Base-by-base conservation (phyloP, 1,140 invertebrate genomes). In the Brachionus manjavacas region DNA sequence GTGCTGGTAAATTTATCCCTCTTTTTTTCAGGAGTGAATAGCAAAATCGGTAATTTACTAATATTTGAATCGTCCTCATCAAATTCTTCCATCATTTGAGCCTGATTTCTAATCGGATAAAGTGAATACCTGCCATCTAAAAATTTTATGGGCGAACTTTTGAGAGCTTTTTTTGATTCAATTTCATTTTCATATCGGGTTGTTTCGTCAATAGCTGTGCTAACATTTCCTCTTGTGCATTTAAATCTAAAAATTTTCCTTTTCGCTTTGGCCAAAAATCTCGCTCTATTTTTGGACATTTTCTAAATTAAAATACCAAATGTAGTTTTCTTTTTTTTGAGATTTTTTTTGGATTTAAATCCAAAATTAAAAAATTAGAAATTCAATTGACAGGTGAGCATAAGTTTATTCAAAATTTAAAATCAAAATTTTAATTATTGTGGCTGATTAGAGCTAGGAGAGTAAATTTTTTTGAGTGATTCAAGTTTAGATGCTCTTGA, bases 391-490 rank as follows among this genome's bases (percentile, higher is more conserved):
- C 43, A 11, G 12, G 3, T 74, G n/a, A 20, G 9, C 41, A 74
- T 41, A 41, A 43, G 16, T 74, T 74, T 41, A 74, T 41, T 41
- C 11, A 43, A 74, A 70, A 66, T 16, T 23, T 16, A 16, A 4
- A 16, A 25, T 28, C 3, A 64, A 64, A 16, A 25, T 68, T 68
- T 20, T 28, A n/a, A 20, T 76, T 41, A 20, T 16, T 39, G 14
- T 52, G 16, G 20, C 16, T 76, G 72, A 43, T 43, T 76, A 16
- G 7, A 28, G 23, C 66, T 14, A 14, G 11, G 16, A 3, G 41
- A 28, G 23, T 81, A 81, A 3, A 81, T 81, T 43, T 81, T 81
- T 46, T 64, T 81, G 12, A 81, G 52, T 25, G 79, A 81, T 60
- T 81, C 52, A 1, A 60, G 31, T 68, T 81, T 81, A n/a, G 8